Evolutionary conservation across 2,888 invertebrate species (phyloP).

Genomic region (Artemia sinica): DNA sequence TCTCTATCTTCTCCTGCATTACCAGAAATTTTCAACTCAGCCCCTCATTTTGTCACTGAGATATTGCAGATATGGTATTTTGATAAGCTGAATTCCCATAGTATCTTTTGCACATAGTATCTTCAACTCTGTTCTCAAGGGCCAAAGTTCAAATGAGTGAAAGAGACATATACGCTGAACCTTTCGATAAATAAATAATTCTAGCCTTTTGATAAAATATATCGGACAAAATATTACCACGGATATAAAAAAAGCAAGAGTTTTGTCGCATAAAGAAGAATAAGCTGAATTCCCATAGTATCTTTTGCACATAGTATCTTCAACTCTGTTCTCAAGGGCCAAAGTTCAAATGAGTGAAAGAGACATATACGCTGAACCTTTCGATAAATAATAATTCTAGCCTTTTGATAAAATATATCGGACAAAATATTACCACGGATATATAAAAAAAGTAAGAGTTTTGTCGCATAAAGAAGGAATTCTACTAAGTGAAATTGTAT

Average conservation of each 20-base stretch:
- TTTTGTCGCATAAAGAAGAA: neutral
- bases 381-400: constrained; percentile 15
- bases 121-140: neutral
- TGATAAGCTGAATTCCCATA: too few relatives aligned
- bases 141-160: too few relatives aligned
- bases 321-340: neutral
- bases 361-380: too few relatives aligned
- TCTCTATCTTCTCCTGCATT: too few relatives aligned
- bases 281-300: neutral
- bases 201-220: neutral
- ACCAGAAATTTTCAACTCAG: neutral
- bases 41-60: neutral
- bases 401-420: neutral
- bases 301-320: too few relatives aligned
- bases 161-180: too few relatives aligned
- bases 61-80: too few relatives aligned
- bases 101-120: too few relatives aligned
- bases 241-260: neutral
- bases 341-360: too few relatives aligned
- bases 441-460: neutral
- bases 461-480: neutral
- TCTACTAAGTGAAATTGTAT: neutral
- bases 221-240: neutral
- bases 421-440: neutral
- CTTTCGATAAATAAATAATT: constrained; percentile 12